Percentiles rank a stretch among this genome's conserved stretches.
Evolutionary conservation across 2,888 invertebrate genomes (phyloP).

Genomic region (Macrosiphum euphorbiae): DNA sequence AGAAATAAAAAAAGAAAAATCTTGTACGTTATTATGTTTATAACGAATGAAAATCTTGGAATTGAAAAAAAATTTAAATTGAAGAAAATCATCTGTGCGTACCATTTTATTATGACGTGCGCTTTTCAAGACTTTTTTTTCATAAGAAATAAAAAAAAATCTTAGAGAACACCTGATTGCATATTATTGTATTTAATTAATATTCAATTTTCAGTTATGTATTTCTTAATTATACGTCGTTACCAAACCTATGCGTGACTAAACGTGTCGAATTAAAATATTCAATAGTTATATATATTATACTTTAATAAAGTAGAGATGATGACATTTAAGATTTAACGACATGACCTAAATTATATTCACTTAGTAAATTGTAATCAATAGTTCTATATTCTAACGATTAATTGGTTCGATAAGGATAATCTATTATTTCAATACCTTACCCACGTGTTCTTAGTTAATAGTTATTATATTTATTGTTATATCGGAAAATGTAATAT

Average conservation of each 20-base stretch:
- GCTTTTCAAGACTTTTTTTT: neutral
- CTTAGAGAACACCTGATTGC: neutral
- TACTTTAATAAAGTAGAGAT: neutral
- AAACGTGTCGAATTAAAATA: neutral
- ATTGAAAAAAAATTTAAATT: neutral
- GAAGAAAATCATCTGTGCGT: neutral
- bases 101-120: neutral
- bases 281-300: neutral
- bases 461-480: neutral
- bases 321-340: neutral
- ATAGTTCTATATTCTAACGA: neutral
- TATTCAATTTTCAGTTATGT: neutral
- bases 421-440: neutral
- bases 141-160: neutral
- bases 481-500: neutral
- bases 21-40: neutral
- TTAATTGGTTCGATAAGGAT: neutral
- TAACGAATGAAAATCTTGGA: neutral
- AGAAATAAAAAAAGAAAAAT: neutral
- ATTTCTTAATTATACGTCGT: neutral
- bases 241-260: neutral
- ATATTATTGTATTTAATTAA: neutral
- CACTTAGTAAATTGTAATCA: neutral
- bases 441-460: neutral
- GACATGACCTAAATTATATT: neutral